Evolutionary conservation across 2,888 invertebrate species (phyloP), one percentile per base, ranked within the genome.

Genomic region (Phengaris arion): DNA sequence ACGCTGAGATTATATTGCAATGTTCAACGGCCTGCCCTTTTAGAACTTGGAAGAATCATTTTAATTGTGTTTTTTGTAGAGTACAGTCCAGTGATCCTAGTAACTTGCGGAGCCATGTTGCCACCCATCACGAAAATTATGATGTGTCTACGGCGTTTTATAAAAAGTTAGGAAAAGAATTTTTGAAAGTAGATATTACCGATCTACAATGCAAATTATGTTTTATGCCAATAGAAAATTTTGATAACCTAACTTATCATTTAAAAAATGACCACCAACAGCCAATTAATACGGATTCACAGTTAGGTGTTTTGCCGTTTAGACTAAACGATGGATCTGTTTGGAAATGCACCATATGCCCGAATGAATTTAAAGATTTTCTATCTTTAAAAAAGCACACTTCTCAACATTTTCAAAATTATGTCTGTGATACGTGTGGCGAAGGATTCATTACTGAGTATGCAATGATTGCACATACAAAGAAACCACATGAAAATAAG

Each of bases 371-470:
- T 72, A 90, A 91, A 84, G 91, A 92, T 79, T 93, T 93, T 74
- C 83, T 88, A 0, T 89, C 89, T 0, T 78, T 93, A n/a, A 90
- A 89, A 77, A 92, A 90, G 68, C 93, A 93, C 76, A 93, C 93
- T 0, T 84, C 89, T 0, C 88, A 88, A 78, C 93, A 93, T 80
- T 93, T 91, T 74, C 91, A 92, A 78, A 93, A 93, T 77, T 93
- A 92, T 76, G 93, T 93, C 9, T 93, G 93, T 77, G 92, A 93
- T 78, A 89, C 91, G 0, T 93, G 93, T 74, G 93, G 93, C 0
- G 92, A 92, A 80, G 93, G 93, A 0, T 93, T 93, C 76, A 91
- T 93, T 7, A 93, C 93, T 0, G 92, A 92, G 79, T 90, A 90
- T 0, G 90, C 91, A 0, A 91, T 93, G 89, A 85, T 91, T 69